phyloP scores from a whole-genome alignment of 2,888 invertebrate species.

The Amphipyra berbera region DNA sequence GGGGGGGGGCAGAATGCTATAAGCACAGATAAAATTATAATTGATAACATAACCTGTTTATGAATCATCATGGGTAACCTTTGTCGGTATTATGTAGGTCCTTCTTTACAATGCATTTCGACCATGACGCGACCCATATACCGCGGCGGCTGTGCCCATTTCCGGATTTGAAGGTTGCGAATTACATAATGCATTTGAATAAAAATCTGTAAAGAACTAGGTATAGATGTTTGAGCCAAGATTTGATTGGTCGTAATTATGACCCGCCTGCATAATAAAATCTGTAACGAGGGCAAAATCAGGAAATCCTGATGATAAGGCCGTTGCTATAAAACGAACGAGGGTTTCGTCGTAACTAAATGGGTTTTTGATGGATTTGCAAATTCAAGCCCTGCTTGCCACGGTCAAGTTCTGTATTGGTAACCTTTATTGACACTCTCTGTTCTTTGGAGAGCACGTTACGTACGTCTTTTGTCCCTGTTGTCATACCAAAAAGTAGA shows the following conservation, averaged over 20 bases:
- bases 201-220: neutral
- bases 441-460: too few relatives aligned
- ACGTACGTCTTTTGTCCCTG: too few relatives aligned
- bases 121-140: conserved; percentile 6
- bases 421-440: too few relatives aligned
- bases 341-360: neutral
- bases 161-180: conserved; percentile 5
- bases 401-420: too few relatives aligned
- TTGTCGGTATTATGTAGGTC: neutral
- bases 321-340: neutral
- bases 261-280: neutral
- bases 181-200: conserved; percentile 1
- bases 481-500: too few relatives aligned
- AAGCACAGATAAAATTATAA: too few relatives aligned
- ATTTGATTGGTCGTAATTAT: neutral
- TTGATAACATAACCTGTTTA: neutral
- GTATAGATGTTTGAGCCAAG: too few relatives aligned
- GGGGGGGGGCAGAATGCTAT: too few relatives aligned
- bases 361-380: neutral
- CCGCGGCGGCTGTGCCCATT: neutral
- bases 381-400: too few relatives aligned
- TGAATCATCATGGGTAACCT: neutral
- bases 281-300: too few relatives aligned
- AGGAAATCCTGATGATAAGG: conserved; percentile 9
- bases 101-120: conserved; percentile 1